Percentiles rank a stretch among this genome's conserved stretches.
These are phyloP conservation scores for Lochmaea crataegi DNA, from an alignment of 2,888 invertebrate genomes.

Conservation along the genomic window DNA sequence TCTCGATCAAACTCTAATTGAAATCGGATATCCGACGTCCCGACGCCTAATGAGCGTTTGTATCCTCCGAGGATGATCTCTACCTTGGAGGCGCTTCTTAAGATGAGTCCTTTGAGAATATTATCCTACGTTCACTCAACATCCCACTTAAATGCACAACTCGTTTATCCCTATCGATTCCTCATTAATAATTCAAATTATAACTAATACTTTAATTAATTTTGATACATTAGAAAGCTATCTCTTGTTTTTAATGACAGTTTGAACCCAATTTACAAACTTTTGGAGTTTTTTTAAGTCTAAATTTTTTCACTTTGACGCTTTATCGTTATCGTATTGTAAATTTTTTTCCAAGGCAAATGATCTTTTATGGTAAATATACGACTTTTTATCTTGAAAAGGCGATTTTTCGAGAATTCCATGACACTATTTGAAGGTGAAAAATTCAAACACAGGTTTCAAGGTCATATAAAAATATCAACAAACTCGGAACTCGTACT, in stretches of 20 bases:
- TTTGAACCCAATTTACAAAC: background rate
- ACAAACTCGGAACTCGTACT: no score
- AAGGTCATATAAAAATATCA: no score
- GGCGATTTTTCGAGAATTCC: no score
- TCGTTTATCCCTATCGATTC: conserved; percentile 60
- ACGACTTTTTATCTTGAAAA: no score
- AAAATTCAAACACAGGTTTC: no score
- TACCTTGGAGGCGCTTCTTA: conserved; percentile 55
- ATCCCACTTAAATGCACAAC: conserved; percentile 58
- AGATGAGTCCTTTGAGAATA: conserved; percentile 60
- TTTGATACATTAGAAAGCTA: conserved; percentile 5
- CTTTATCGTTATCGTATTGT: no score
- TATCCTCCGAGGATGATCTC: conserved; percentile 49
- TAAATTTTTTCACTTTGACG: no score
- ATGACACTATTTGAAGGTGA: no score
- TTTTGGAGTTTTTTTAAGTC: background rate
- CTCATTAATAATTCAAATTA: conserved; percentile 56
- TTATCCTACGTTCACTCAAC: conserved; percentile 55
- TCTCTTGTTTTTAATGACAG: background rate
- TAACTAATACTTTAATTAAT: conserved; percentile 30
- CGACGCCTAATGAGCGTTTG: conserved; percentile 58
- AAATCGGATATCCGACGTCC: conserved; percentile 61
- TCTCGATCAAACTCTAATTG: conserved; percentile 65
- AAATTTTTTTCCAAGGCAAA: no score
- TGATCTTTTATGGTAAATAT: no score